Evolutionary conservation across 2,888 invertebrate genomes (phyloP).

Genomic region (Vanessa cardui): DNA sequence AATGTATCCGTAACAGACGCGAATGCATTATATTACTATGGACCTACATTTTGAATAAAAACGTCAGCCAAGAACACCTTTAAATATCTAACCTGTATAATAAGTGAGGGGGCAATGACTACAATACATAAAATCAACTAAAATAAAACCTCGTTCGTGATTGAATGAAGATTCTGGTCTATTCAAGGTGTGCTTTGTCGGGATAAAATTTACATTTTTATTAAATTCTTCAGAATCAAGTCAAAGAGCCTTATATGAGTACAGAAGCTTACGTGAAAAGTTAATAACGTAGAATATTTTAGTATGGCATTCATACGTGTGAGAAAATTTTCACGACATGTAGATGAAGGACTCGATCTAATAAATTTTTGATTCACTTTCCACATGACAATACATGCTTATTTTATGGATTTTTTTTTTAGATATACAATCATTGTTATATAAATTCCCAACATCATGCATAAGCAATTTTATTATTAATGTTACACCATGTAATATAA

Average conservation of each 20-base stretch:
- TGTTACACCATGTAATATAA: not conserved
- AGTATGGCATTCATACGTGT: constrained; percentile 4
- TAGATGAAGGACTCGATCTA: not conserved
- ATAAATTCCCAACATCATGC: too few relatives aligned
- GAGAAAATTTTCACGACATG: constrained; percentile 1
- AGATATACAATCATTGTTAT: not conserved
- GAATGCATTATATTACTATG: too few relatives aligned
- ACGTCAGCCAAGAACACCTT: too few relatives aligned
- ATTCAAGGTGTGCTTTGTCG: not conserved
- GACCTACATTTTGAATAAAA: too few relatives aligned
- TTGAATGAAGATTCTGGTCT: too few relatives aligned
- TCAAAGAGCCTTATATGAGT: not conserved
- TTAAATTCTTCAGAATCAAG: not conserved
- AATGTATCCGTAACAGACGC: too few relatives aligned
- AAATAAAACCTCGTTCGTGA: too few relatives aligned
- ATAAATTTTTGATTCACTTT: constrained; percentile 6
- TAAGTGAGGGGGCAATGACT: too few relatives aligned
- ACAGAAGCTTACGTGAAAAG: not conserved
- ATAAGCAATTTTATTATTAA: too few relatives aligned
- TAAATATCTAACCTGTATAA: too few relatives aligned
- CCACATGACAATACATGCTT: not conserved
- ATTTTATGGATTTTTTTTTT: not conserved
- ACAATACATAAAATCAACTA: too few relatives aligned
- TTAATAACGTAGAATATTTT: constrained; percentile 7
- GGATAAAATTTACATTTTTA: not conserved